A percentile compares a stretch with the other conserved stretches of the same genome.
Evolutionary conservation across 2,113 vertebrate species (phyloP).

Genomic region (Paedocypris sp.): DNA sequence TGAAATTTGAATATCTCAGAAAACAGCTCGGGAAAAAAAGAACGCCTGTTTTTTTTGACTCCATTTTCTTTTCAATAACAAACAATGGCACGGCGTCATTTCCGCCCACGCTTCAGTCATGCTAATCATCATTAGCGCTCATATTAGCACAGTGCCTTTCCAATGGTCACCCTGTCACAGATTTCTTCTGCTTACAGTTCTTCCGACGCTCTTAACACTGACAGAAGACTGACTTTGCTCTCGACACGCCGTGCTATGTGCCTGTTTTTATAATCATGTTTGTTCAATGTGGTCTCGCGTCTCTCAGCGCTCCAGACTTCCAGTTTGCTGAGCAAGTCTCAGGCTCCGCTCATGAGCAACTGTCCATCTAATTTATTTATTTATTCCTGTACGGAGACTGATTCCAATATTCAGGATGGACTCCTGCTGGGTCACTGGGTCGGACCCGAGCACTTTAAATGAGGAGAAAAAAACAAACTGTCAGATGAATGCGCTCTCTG

Average conservation of each 20-base stretch:
- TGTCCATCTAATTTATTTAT: constrained; percentile 24
- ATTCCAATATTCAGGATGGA: not conserved
- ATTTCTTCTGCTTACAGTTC: too few relatives aligned
- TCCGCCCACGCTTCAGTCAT: not conserved
- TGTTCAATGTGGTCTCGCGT: not conserved
- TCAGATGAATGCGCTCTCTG: not conserved
- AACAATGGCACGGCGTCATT: not conserved
- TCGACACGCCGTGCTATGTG: not conserved
- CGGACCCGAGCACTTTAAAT: constrained; percentile 11
- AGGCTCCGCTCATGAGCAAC: not conserved
- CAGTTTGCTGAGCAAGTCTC: not conserved
- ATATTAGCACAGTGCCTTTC: constrained; percentile 15
- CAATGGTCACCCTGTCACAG: constrained; percentile 18
- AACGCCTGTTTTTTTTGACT: not conserved
- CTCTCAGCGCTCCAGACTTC: not conserved
- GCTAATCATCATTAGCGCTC: not conserved
- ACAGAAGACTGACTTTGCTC: not conserved
- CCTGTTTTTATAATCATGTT: not conserved
- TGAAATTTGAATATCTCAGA: too few relatives aligned
- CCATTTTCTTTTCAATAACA: constrained; percentile 3
- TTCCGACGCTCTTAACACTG: too few relatives aligned
- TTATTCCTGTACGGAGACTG: not conserved
- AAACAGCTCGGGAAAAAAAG: constrained; percentile 5
- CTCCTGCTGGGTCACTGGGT: constrained; percentile 4
- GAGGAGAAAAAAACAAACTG: constrained; percentile 9